phyloP scores from a whole-genome alignment of 2,797 vertebrate genomes.

The Siniperca obscura region DNA sequence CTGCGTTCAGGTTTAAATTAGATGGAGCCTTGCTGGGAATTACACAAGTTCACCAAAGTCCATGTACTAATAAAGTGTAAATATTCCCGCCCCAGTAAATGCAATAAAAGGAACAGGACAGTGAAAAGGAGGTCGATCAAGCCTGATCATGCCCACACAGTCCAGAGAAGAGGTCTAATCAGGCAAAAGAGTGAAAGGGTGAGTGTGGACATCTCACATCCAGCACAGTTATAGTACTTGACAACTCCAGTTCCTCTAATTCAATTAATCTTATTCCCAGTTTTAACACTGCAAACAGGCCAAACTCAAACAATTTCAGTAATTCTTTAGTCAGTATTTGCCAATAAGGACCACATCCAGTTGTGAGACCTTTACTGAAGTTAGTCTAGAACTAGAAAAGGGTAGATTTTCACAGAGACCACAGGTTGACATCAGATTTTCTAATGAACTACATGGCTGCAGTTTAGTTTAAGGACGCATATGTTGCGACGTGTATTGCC shows the following conservation, averaged over 20 bases:
- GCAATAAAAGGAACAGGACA: slow-evolving; percentile 10
- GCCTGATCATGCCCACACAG: neutral
- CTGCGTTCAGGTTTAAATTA: slow-evolving; percentile 1
- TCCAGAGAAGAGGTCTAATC: neutral
- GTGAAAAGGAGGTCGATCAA: neutral
- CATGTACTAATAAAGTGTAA: neutral
- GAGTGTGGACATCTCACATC: neutral
- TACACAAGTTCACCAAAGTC: neutral
- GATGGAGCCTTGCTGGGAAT: neutral
- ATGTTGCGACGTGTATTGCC: neutral
- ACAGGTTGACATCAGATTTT: neutral
- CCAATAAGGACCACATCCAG: neutral
- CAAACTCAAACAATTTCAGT: neutral
- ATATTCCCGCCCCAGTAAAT: slow-evolving; percentile 15
- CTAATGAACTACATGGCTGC: neutral
- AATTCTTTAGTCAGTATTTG: neutral
- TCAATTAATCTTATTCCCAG: neutral
- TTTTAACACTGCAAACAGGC: neutral
- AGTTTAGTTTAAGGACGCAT: neutral
- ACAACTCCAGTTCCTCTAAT: neutral
- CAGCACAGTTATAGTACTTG: too few relatives aligned
- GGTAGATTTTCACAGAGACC: neutral
- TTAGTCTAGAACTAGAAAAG: neutral
- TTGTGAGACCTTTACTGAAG: neutral
- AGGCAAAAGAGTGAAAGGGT: neutral